Evolutionary conservation across 1,140 invertebrate genomes (phyloP), one percentile per base, ranked within the genome.

Genomic region (Ladona fulva): DNA sequence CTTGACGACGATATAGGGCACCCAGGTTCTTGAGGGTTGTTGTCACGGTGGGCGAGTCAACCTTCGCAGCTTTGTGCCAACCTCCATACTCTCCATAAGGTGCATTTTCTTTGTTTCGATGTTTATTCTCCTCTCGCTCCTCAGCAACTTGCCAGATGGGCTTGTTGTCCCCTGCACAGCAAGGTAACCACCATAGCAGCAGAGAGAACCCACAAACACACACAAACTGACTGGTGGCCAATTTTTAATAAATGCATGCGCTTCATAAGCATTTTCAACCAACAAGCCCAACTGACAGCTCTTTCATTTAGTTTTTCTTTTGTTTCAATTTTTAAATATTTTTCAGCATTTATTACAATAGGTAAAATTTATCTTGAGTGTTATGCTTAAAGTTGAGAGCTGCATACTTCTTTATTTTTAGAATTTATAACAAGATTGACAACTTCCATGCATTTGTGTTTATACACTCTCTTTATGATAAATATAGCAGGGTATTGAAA

Each of bases 131-230:
- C 85, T 98, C 97, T 25, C 97, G 88, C 83, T 99, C 98, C 85
- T 99, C 98, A 5, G 98, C 98, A 80, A 99, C 95, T 90, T 99
- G 97, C 98, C 98, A 99, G 83, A 99, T 99, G 8, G 97, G 96
- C 87, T 99, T 99, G 87, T 99, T 99, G 84, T 98, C 95, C 79
- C 92, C 93, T 94, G 86, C 74, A 82, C 79, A 79, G 52, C 24
- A 73, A 66, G 52, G 52, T 66, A 66, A 66, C 52, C 16, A 66
- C 52, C 52, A 22, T 66, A 66, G 52, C 52, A 66, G 52, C 16
- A 66, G 52, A 22, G 52, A 66, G n/a, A 66, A 16, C 14, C 14
- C 52, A 19, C 52, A 66, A 16, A 66, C 14, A 66, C n/a, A 66
- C 52, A 66, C 52, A 19, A 22, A 66, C 52, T 66, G 52, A 66